A percentile compares a stretch with the other conserved stretches of the same genome.
Evolutionary conservation across 2,113 vertebrate species (phyloP).

Genomic region (Rhynchomys soricoides): DNA sequence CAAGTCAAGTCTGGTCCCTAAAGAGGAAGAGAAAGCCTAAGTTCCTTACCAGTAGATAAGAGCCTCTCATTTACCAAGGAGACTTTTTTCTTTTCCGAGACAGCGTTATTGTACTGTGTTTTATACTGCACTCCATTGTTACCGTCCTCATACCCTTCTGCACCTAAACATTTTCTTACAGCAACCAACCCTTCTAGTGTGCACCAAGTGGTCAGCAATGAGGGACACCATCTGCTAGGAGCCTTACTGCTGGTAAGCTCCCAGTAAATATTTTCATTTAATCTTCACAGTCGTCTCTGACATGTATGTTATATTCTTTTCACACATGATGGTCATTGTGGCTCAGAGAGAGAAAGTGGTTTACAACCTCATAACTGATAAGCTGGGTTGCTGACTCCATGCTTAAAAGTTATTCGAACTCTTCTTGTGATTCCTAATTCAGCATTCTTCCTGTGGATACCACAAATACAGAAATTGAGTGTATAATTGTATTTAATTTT

Average conservation of each 20-base stretch:
- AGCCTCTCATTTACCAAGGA: slow-evolving; percentile 26
- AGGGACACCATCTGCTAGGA: background rate
- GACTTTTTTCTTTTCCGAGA: slow-evolving; percentile 22
- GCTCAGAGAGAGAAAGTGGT: background rate
- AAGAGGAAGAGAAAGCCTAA: slow-evolving; percentile 74
- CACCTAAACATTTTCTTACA: slow-evolving; percentile 39
- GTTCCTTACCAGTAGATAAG: slow-evolving; percentile 23
- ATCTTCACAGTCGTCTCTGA: slow-evolving; percentile 22
- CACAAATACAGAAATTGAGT: background rate
- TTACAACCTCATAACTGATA: background rate
- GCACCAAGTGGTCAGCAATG: background rate
- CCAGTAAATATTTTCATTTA: background rate
- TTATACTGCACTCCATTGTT: background rate
- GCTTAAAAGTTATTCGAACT: slow-evolving; percentile 57
- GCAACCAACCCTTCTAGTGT: background rate
- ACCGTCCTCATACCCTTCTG: slow-evolving; percentile 5
- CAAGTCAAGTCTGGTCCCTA: slow-evolving; percentile 53
- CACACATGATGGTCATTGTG: background rate
- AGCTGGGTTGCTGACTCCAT: background rate
- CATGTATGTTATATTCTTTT: background rate
- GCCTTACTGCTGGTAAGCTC: background rate
- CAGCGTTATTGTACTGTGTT: slow-evolving; percentile 13
- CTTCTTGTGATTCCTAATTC: slow-evolving; percentile 1
- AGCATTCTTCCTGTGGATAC: background rate
- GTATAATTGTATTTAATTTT: slow-evolving; percentile 10